These are phyloP conservation scores for Meta bourneti DNA, from an alignment of 2,888 invertebrate genomes.

Conservation along the genomic window DNA sequence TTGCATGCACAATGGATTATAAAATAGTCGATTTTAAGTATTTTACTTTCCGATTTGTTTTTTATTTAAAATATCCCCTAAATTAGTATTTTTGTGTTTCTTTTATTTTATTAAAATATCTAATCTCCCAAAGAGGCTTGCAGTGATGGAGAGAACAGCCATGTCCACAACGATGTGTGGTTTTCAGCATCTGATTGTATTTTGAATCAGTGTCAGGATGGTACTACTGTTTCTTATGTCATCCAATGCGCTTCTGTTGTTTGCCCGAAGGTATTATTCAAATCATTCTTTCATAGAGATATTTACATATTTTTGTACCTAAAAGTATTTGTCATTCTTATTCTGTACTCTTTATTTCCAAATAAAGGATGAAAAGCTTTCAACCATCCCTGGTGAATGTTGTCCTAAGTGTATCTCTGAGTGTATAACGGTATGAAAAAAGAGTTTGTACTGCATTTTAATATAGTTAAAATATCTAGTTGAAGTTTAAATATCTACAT, in stretches of 20 bases:
- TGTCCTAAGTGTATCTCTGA: constrained; percentile 54
- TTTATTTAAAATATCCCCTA: too few species aligned
- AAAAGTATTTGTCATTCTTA: not conserved
- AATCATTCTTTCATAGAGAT: not conserved
- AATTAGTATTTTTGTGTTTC: not conserved
- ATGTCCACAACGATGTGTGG: constrained; percentile 49
- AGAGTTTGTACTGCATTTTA: too few species aligned
- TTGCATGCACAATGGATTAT: too few species aligned
- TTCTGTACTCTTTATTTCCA: not conserved
- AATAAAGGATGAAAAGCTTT: constrained; percentile 38
- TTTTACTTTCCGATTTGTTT: too few species aligned
- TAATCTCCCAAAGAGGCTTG: constrained; percentile 34
- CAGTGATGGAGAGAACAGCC: not conserved
- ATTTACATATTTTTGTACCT: not conserved
- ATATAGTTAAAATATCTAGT: too few species aligned
- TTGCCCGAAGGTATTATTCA: constrained; percentile 52
- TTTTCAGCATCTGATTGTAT: constrained; percentile 32
- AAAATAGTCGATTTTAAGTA: too few species aligned
- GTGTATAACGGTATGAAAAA: not conserved
- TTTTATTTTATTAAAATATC: not conserved
- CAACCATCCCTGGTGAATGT: constrained; percentile 39
- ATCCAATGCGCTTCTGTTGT: constrained; percentile 49
- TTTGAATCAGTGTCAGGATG: constrained; percentile 60
- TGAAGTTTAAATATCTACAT: too few species aligned
- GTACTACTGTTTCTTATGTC: constrained; percentile 35